Evolutionary conservation across 92 coral and sea anemone species (phyloP), one percentile per base, ranked within the genome.

Genomic region (Palythoa caribaeorum): DNA sequence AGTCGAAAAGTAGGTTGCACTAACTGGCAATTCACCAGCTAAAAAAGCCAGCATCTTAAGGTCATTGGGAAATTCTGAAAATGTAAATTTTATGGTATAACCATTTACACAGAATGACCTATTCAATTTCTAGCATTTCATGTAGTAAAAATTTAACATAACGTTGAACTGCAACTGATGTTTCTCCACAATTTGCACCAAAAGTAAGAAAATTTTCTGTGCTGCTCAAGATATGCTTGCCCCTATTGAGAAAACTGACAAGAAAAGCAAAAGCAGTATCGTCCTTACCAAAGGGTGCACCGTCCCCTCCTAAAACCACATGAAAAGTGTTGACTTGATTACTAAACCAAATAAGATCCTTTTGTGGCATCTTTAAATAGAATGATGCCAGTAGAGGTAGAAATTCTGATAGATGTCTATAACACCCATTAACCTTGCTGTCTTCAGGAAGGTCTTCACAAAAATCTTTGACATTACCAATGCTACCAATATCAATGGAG

Each of bases 201-300:
- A 92, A 94, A 74, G 93, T 90, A 47, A 92, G 71, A 63, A 90
- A 90, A 70, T 88, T 90, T 84, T 91, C 94, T 77, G 79, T 92
- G 84, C 94, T 94, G 85, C 93, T 92, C 79, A 94, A 94, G 44
- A 90, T 87, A 81, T 92, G 90, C 59, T 89, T 92, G 37, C 93
- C 93, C 53, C 92, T 87, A 83, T 94, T 94, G 48, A 94, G 91
- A 83, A 94, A 92, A 71, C 94, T 92, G n/a, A 92, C 93, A 65
- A 94, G 91, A 91, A 90, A 90, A 21, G 91, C 72, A 80, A 85
- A 94, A 6, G 96, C 93, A 69, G 89, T 92, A 62, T 89, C 87
- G 69, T 94, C 93, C 87, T 94, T 94, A 17, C 94, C 94, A 68
- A 94, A 94, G 38, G 90, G 93, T 87, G 93, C 92, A 48, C 94